These are phyloP conservation scores for Callionymus lyra DNA, from an alignment of 2,113 vertebrate species.

Conservation along the genomic window DNA sequence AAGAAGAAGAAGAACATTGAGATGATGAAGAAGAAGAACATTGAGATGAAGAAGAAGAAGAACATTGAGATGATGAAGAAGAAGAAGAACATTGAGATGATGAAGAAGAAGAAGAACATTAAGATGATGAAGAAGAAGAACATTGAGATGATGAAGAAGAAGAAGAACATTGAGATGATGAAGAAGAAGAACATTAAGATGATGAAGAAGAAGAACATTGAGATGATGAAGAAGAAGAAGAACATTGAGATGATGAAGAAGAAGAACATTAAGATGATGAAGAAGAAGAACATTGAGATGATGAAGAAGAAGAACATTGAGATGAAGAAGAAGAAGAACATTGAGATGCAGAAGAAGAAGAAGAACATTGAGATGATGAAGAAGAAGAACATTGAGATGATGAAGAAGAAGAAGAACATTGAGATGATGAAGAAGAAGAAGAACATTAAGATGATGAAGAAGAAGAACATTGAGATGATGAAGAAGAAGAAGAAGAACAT, in stretches of 20 bases:
- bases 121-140: conserved; percentile 6
- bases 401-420: conserved; percentile 7
- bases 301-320: conserved; percentile 6
- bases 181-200: conserved; percentile 4
- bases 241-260: conserved; percentile 7
- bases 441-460: conserved; percentile 5
- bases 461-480: conserved; percentile 43
- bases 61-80: conserved; percentile 3
- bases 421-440: conserved; percentile 12
- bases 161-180: neutral
- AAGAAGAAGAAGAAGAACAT: conserved; percentile 40
- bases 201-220: conserved; percentile 6
- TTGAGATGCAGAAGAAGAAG: conserved; percentile 60
- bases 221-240: conserved; percentile 10
- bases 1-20: conserved; percentile 16
- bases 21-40: conserved; percentile 7
- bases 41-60: conserved; percentile 8
- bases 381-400: conserved; percentile 1
- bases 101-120: conserved; percentile 7
- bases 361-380: conserved; percentile 1
- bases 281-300: conserved; percentile 5
- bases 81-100: conserved; percentile 1
- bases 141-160: conserved; percentile 10
- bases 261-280: neutral
- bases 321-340: conserved; percentile 7